phyloP scores from a whole-genome alignment of 2,888 invertebrate genomes.

The Hipparchia semele region DNA sequence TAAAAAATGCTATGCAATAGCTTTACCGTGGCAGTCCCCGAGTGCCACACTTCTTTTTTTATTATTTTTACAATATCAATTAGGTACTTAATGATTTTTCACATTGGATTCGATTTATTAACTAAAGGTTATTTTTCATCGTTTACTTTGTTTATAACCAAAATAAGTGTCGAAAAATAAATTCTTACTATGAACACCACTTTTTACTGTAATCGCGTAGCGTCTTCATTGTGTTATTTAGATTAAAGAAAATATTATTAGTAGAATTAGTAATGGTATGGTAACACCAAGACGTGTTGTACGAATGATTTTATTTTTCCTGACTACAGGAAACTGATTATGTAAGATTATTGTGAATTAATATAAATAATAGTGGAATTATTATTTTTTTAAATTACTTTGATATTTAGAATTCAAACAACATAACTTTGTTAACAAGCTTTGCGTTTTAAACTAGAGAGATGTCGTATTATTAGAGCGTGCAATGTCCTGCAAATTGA shows the following conservation, averaged over 20 bases:
- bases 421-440: background rate
- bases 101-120: too few relatives aligned
- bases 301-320: conserved; percentile 18
- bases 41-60: too few relatives aligned
- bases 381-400: background rate
- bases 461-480: too few relatives aligned
- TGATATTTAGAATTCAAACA: background rate
- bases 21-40: too few relatives aligned
- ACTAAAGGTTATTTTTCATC: too few relatives aligned
- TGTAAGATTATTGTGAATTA: background rate
- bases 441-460: background rate
- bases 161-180: too few relatives aligned
- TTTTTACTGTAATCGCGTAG: background rate
- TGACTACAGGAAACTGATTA: conserved; percentile 1
- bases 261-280: conserved; percentile 33
- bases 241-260: conserved; percentile 35
- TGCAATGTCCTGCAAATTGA: too few relatives aligned
- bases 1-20: too few relatives aligned
- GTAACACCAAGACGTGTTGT: conserved; percentile 43
- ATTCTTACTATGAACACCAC: too few relatives aligned
- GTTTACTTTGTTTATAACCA: too few relatives aligned
- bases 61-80: too few relatives aligned
- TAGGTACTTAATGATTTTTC: too few relatives aligned
- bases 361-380: conserved; percentile 9
- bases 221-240: conserved; percentile 18